Evolutionary conservation across 2,797 vertebrate species (phyloP).

Genomic region (Coregonus suidteri): DNA sequence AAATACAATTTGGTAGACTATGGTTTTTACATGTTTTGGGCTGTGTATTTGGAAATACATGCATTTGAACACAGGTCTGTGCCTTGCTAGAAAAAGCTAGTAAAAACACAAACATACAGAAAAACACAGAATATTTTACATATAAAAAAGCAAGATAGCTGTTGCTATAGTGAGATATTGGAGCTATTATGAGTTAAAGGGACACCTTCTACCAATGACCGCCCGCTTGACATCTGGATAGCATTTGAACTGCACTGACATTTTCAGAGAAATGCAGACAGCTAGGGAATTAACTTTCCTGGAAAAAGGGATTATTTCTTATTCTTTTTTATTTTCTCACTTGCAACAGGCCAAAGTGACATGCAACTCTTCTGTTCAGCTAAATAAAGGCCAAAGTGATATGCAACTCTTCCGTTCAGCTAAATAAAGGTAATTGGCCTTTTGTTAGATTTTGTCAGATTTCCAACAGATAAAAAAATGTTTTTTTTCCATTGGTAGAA

Average conservation of each 20-base stretch:
- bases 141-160: constrained; percentile 5
- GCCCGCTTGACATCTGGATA: constrained; percentile 73
- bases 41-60: not conserved
- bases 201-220: constrained; percentile 53
- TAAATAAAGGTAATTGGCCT: not conserved
- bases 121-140: too few species aligned
- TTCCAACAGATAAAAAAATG: constrained; percentile 32
- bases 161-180: constrained; percentile 34
- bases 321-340: constrained; percentile 27
- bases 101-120: constrained; percentile 40
- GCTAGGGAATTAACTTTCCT: constrained; percentile 47
- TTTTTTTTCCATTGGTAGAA: not conserved
- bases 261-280: constrained; percentile 47
- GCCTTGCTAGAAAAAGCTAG: constrained; percentile 41
- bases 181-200: constrained; percentile 52
- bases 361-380: constrained; percentile 15
- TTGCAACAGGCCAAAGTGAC: constrained; percentile 10
- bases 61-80: constrained; percentile 1
- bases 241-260: constrained; percentile 61
- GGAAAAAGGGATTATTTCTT: constrained; percentile 53
- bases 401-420: constrained; percentile 16
- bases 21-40: too few species aligned
- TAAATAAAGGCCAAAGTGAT: not conserved
- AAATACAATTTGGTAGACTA: too few species aligned
- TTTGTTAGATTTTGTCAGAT: constrained; percentile 25